phyloP scores from a whole-genome alignment of 2,797 vertebrate species.

The Dicrostonyx torquatus region DNA sequence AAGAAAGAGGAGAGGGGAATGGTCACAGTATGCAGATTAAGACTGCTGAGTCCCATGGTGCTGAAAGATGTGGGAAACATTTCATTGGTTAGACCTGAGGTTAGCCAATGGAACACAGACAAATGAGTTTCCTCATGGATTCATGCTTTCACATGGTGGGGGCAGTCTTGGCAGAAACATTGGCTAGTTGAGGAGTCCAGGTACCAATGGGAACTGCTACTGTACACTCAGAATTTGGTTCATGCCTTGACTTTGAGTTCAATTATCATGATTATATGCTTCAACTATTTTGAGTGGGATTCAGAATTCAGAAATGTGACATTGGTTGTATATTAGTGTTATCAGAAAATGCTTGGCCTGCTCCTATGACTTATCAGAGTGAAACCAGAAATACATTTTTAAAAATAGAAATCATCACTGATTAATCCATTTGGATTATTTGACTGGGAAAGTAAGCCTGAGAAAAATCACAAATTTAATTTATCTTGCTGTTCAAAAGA shows the following conservation, averaged over 20 bases:
- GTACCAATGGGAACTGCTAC: not conserved
- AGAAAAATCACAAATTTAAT: constrained; percentile 73
- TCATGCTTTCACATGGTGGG: not conserved
- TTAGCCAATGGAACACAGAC: not conserved
- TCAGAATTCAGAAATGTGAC: constrained; percentile 57
- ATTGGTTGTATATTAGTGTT: constrained; percentile 57
- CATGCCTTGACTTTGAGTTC: not conserved
- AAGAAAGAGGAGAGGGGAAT: not conserved
- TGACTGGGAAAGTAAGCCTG: constrained; percentile 68
- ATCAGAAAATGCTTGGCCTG: constrained; percentile 65
- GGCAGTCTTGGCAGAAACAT: not conserved
- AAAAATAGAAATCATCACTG: constrained; percentile 63
- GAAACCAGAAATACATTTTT: constrained; percentile 65
- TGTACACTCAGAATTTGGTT: not conserved
- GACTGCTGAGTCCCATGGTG: not conserved
- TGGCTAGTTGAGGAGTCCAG: not conserved
- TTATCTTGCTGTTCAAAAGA: constrained; percentile 63
- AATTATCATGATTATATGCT: not conserved
- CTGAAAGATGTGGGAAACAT: not conserved
- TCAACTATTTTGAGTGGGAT: constrained; percentile 46
- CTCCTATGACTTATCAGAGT: constrained; percentile 59
- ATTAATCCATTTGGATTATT: constrained; percentile 73
- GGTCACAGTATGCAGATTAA: not conserved
- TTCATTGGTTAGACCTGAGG: not conserved
- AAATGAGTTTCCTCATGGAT: not conserved